A percentile compares a stretch with the other conserved stretches of the same genome.
These are phyloP conservation scores for Siniperca undulata DNA, from an alignment of 2,797 vertebrate genomes.

Conservation along the genomic window DNA sequence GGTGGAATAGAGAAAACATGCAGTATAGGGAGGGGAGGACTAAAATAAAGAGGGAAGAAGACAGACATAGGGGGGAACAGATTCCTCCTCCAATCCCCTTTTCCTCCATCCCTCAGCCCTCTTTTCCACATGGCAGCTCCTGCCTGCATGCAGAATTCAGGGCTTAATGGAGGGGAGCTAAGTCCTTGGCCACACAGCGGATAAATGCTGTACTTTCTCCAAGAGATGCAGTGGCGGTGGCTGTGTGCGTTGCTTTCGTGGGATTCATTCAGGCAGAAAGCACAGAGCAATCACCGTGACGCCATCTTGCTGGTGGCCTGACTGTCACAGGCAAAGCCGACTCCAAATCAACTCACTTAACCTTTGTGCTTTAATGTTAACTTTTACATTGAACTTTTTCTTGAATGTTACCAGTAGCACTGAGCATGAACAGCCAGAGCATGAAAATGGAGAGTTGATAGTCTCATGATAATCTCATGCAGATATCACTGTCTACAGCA, in stretches of 20 bases:
- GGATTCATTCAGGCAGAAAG: conserved; percentile 66
- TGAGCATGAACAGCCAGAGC: neutral
- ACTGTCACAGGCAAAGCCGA: conserved; percentile 41
- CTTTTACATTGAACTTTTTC: conserved; percentile 2
- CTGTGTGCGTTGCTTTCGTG: conserved; percentile 48
- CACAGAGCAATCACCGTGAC: conserved; percentile 24
- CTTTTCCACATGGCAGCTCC: conserved; percentile 81
- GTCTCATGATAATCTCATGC: neutral
- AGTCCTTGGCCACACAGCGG: conserved; percentile 74
- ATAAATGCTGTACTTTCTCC: conserved; percentile 74
- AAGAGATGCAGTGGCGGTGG: conserved; percentile 39
- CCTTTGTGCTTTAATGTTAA: conserved; percentile 23
- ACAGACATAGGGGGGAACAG: neutral
- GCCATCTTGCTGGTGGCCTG: conserved; percentile 48
- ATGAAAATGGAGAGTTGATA: neutral
- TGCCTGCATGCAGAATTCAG: conserved; percentile 77
- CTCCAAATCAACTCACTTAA: conserved; percentile 38
- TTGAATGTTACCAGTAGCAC: conserved; percentile 8
- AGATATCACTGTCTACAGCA: neutral
- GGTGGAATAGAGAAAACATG: neutral
- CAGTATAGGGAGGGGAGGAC: neutral
- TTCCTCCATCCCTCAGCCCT: conserved; percentile 46
- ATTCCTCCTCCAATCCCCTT: conserved; percentile 33
- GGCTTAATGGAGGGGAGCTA: conserved; percentile 84
- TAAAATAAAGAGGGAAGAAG: conserved; percentile 7